Conservation (phyloP, 2,888 invertebrate genomes). For the Apamea anceps region DNA sequence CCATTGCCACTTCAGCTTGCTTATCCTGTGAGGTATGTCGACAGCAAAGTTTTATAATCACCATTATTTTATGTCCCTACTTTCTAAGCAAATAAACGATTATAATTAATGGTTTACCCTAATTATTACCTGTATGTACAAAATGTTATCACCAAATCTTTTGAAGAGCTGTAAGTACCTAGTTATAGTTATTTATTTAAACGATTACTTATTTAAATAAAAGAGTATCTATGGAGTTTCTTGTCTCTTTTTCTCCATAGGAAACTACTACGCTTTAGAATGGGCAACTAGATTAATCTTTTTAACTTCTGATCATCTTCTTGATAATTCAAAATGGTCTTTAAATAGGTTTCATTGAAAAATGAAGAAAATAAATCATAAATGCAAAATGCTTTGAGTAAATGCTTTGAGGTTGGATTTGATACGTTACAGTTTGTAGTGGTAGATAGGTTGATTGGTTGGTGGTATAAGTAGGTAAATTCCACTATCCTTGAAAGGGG, state of each 20-base stretch:
- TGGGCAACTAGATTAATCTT: background rate
- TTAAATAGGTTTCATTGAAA: background rate
- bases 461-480: background rate
- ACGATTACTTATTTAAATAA: background rate
- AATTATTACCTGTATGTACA: background rate
- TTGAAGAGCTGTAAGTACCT: too few species aligned
- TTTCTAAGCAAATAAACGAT: background rate
- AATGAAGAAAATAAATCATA: too few species aligned
- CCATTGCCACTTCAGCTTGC: too few species aligned
- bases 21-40: too few species aligned
- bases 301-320: background rate
- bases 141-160: background rate
- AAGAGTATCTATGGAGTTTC: background rate
- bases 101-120: background rate
- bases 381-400: too few species aligned
- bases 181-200: background rate
- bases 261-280: background rate
- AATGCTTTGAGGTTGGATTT: background rate
- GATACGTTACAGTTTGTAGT: background rate
- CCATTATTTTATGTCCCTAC: background rate
- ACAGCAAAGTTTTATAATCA: background rate
- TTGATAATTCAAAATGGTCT: background rate
- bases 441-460: background rate
- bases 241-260: background rate
- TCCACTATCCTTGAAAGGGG: too few species aligned